phyloP scores from a whole-genome alignment of 2,113 vertebrate genomes.

The Pagrus major region DNA sequence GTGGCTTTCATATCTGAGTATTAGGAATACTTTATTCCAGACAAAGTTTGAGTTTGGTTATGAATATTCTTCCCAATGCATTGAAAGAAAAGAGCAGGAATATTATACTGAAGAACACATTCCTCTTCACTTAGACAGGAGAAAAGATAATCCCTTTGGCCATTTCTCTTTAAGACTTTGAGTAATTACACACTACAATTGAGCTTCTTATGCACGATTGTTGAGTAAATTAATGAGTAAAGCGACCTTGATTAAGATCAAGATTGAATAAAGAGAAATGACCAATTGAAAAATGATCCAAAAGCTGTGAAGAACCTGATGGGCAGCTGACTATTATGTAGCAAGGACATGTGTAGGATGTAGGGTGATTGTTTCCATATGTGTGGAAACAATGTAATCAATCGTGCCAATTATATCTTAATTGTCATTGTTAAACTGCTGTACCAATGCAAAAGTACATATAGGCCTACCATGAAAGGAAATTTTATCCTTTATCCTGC shows the following conservation, averaged over 20 bases:
- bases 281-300: not conserved
- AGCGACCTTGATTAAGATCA: not conserved
- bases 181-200: not conserved
- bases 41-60: slow-evolving; percentile 5
- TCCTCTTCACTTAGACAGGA: not conserved
- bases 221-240: not conserved
- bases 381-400: too few species aligned
- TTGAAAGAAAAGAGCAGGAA: not conserved
- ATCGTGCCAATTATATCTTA: not conserved
- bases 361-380: too few species aligned
- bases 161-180: slow-evolving; percentile 10
- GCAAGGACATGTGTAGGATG: not conserved
- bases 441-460: not conserved
- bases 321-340: not conserved
- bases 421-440: not conserved
- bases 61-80: not conserved
- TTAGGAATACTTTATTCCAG: slow-evolving; percentile 7
- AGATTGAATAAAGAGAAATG: not conserved
- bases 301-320: not conserved
- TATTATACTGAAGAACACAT: slow-evolving; percentile 6
- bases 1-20: slow-evolving; percentile 54
- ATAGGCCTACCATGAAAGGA: too few species aligned
- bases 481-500: too few species aligned
- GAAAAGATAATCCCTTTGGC: not conserved
- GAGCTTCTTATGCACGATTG: not conserved